phyloP scores from a whole-genome alignment of 2,888 invertebrate genomes.

The Pristionchus japonicus region DNA sequence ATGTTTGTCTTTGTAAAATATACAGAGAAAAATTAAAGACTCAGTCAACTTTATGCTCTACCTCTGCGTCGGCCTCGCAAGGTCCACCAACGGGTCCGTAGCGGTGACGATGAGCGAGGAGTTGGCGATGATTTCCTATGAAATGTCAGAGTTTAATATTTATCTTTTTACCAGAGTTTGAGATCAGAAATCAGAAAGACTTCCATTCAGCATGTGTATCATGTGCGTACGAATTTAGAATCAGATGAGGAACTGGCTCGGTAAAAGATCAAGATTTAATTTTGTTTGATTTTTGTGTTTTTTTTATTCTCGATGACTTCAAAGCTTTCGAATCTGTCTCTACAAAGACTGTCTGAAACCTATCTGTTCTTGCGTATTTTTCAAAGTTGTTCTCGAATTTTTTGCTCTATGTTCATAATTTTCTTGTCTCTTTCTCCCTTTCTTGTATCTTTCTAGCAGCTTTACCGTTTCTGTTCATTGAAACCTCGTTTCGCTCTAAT shows the following conservation, averaged over 20 bases:
- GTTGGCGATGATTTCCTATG: not conserved
- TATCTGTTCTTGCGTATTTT: not conserved
- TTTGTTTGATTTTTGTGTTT: too few relatives aligned
- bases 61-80: slow-evolving; percentile 2
- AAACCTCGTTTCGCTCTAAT: too few relatives aligned
- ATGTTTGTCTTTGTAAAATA: too few relatives aligned
- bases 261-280: too few relatives aligned
- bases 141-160: not conserved
- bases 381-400: not conserved
- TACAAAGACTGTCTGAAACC: not conserved
- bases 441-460: not conserved
- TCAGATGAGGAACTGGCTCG: too few relatives aligned
- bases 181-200: too few relatives aligned
- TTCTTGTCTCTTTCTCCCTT: not conserved
- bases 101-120: slow-evolving; percentile 35
- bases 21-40: not conserved
- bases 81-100: slow-evolving; percentile 6
- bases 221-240: too few relatives aligned
- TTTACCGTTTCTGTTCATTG: not conserved
- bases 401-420: too few relatives aligned
- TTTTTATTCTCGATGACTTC: too few relatives aligned
- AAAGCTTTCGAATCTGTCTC: not conserved
- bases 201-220: too few relatives aligned
- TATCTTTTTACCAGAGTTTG: too few relatives aligned
- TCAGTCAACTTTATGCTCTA: not conserved